These are phyloP conservation scores for Scatophagus argus DNA, from an alignment of 2,113 vertebrate genomes.

Conservation along the genomic window DNA sequence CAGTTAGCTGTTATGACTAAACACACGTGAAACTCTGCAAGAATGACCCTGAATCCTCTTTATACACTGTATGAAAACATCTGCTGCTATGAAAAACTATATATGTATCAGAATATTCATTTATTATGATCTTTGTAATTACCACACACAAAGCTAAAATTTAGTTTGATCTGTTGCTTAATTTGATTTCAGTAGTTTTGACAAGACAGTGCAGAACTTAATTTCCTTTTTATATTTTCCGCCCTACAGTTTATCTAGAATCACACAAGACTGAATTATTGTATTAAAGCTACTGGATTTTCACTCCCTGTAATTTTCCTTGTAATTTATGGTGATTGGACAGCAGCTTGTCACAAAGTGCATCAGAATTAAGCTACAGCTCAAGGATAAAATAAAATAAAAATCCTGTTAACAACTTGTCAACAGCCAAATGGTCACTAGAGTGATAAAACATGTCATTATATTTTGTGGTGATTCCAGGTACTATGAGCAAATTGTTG, in stretches of 20 bases:
- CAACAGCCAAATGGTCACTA: background rate
- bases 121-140: background rate
- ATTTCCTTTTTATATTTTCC: background rate
- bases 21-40: background rate
- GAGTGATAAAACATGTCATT: background rate
- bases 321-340: background rate
- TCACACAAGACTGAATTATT: background rate
- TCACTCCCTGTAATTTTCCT: background rate
- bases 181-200: background rate
- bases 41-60: background rate
- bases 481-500: background rate
- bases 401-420: background rate
- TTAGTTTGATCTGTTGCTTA: background rate
- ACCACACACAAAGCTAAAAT: background rate
- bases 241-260: background rate
- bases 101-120: background rate
- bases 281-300: background rate
- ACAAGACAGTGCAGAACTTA: background rate
- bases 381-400: no score
- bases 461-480: background rate
- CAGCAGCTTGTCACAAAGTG: no score
- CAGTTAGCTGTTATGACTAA: background rate
- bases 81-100: background rate
- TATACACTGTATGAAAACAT: background rate
- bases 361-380: no score